Percentiles rank a stretch among this genome's conserved stretches.
phyloP scores from a whole-genome alignment of 2,797 vertebrate genomes.

The Thunnus albacares region DNA sequence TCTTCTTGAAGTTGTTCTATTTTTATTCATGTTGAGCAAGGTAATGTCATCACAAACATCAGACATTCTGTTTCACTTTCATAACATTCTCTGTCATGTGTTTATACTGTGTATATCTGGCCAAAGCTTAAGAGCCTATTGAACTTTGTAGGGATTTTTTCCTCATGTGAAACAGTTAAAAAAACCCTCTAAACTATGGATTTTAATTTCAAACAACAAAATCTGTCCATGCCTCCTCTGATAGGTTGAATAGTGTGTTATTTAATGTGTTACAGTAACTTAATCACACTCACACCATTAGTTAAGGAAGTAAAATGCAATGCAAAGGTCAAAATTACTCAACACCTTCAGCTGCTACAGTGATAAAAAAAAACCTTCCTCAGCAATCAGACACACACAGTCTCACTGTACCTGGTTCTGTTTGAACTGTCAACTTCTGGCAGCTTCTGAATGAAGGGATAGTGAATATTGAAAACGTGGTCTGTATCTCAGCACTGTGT shows the following conservation, averaged over 20 bases:
- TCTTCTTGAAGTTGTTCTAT: not conserved
- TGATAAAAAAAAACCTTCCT: not conserved
- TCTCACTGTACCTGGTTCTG: conserved; percentile 63
- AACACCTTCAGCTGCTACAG: not conserved
- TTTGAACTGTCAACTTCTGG: not conserved
- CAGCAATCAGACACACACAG: not conserved
- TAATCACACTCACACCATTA: not conserved
- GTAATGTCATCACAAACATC: not conserved
- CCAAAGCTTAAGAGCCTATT: not conserved
- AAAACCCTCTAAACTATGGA: not conserved
- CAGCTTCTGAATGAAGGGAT: not conserved
- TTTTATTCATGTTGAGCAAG: not conserved
- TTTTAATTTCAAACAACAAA: not conserved
- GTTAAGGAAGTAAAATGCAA: conserved; percentile 8
- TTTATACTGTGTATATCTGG: not conserved
- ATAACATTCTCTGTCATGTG: not conserved
- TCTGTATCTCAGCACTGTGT: not conserved
- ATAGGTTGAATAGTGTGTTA: not conserved
- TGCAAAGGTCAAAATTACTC: not conserved
- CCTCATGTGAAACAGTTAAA: not conserved
- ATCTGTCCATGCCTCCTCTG: not conserved
- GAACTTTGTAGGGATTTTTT: not conserved
- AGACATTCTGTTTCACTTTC: not conserved
- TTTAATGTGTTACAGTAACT: not conserved
- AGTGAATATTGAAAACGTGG: conserved; percentile 20